Percentiles rank a stretch among this genome's conserved stretches.
These are phyloP conservation scores for Anas platyrhynchos DNA, from an alignment of 2,113 vertebrate genomes.

Conservation along the genomic window DNA sequence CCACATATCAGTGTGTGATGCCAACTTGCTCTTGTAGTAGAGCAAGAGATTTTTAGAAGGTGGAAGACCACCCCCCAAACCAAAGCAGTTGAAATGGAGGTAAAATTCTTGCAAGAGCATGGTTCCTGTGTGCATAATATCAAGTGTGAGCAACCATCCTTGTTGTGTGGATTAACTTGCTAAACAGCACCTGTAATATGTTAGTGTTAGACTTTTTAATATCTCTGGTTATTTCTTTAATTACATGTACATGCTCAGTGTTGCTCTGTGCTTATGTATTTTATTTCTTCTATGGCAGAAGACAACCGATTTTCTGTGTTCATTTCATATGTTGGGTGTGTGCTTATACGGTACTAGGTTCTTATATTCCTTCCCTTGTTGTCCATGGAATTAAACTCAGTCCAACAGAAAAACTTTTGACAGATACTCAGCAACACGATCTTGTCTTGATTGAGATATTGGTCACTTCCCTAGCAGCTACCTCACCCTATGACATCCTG, in stretches of 20 bases:
- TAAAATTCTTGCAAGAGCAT: background rate
- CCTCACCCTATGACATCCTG: background rate
- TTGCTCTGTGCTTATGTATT: background rate
- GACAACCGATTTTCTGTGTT: background rate
- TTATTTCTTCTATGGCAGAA: background rate
- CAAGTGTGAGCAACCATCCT: background rate
- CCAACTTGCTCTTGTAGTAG: background rate
- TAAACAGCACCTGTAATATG: background rate
- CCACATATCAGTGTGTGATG: accelerated
- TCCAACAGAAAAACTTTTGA: background rate
- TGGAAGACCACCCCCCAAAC: too few relatives aligned
- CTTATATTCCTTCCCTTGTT: background rate
- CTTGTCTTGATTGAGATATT: background rate
- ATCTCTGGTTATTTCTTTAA: background rate
- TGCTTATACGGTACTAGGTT: background rate
- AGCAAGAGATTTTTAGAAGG: background rate
- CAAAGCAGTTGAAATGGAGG: background rate
- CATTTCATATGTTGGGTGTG: background rate
- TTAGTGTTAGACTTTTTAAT: background rate
- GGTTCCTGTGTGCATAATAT: background rate
- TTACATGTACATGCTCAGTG: accelerated
- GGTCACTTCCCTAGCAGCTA: background rate
- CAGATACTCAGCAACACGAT: background rate
- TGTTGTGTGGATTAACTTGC: background rate
- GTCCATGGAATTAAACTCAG: background rate